A percentile compares a stretch with the other conserved stretches of the same genome.
Evolutionary conservation across 2,113 vertebrate genomes (phyloP).

Genomic region (Capra hircus): DNA sequence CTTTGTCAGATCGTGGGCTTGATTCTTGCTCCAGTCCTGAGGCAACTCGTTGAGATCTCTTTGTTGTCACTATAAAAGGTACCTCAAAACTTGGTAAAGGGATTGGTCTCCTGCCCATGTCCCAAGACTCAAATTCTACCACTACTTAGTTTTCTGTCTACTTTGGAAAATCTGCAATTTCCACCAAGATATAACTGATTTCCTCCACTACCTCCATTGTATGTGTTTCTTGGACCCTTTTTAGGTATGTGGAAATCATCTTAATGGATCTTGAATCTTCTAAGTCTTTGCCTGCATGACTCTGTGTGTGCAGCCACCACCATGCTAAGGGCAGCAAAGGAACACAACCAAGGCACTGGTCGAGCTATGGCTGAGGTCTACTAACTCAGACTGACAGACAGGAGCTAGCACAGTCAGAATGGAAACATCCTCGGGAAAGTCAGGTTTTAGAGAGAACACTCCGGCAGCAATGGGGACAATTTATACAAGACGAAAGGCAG

Average conservation of each 20-base stretch:
- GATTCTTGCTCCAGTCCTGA: not conserved
- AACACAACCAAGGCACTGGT: not conserved
- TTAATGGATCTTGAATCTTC: not conserved
- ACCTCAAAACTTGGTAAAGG: not conserved
- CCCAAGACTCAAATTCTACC: not conserved
- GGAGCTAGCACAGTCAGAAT: not conserved
- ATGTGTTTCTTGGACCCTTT: not conserved
- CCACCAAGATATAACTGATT: not conserved
- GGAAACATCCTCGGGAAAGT: not conserved
- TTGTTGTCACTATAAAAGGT: not conserved
- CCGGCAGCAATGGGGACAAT: not conserved
- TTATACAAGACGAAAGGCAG: not conserved
- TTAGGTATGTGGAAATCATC: not conserved
- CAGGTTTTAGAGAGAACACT: not conserved
- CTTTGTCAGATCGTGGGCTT: too few relatives aligned
- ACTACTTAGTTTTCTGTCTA: not conserved
- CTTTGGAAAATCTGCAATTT: not conserved
- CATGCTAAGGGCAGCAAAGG: not conserved
- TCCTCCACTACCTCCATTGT: not conserved
- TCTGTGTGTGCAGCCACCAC: not conserved
- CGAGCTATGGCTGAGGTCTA: not conserved
- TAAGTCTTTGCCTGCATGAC: not conserved
- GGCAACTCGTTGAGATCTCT: not conserved
- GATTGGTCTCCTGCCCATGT: not conserved
- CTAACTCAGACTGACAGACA: fast-evolving